Evolutionary conservation across 2,113 vertebrate species (phyloP), one percentile per base, ranked within the genome.

Genomic region (Phalacrocorax brasilianus): DNA sequence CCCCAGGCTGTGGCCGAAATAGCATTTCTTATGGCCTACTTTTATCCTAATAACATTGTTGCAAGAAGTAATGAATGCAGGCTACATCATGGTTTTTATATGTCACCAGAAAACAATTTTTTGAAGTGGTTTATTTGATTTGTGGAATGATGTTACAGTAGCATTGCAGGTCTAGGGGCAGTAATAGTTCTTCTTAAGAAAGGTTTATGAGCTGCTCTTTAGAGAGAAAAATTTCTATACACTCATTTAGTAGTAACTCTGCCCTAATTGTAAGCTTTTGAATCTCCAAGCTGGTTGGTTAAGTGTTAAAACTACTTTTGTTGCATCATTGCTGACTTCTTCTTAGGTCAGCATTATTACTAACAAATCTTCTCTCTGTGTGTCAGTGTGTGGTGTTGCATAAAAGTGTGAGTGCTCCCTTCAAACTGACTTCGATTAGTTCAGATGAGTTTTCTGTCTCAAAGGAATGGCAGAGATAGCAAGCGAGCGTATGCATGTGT

Each of bases 111-210:
- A 93, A 91, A 56, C 30, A 85, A 24, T 45, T 91, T 96, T 91
- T 94, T 96, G 91, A 95, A 97, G 96, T 96, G 91, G 96, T 89
- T 90, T 63, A 4, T 88, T 92, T 94, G 67, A 67, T 65, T 65
- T 85, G 42, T 70, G 62, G 67, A 61, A 5, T 73, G 62, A 56
- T 6, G 28, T 74, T 84, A 44, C 52, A 61, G 63, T 14, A 42
- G 35, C 44, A 23, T 61, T 88, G 68, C 67, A 75, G 79, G 83
- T 91, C 44, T 24, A 22, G 77, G 56, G 35, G 56, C 73, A 86
- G 30, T 93, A 85, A 52, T 63, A 86, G 84, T 40, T 74, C 35
- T 49, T 84, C 23, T 84, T 91, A 61, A 84, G 45, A 40, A 63
- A 89, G 80, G 47, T 75, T 95, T 92, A 71, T 72, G 40, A 30